A percentile compares a stretch with the other conserved stretches of the same genome.
phyloP scores from a whole-genome alignment of 2,113 vertebrate genomes.

The Nanorana parkeri region DNA sequence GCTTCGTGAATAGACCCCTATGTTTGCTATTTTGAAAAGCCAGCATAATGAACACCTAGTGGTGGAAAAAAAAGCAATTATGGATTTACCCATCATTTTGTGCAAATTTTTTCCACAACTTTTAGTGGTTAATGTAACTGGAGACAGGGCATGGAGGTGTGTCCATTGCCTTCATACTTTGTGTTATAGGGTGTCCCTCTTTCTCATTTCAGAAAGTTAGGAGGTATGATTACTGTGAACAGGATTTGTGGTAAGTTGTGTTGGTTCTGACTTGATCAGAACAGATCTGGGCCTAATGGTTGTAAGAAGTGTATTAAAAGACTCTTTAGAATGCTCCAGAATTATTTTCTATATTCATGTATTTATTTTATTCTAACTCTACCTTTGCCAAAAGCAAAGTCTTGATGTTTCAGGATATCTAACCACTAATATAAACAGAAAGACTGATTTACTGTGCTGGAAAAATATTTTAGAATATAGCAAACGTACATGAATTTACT shows the following conservation, averaged over 20 bases:
- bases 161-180: not conserved
- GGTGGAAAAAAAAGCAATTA: too few species aligned
- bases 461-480: conserved; percentile 13
- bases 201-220: too few species aligned
- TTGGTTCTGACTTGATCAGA: too few species aligned
- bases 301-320: too few species aligned
- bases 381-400: conserved; percentile 6
- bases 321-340: not conserved
- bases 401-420: not conserved
- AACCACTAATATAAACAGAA: conserved; percentile 8
- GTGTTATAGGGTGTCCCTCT: not conserved
- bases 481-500: conserved; percentile 29
- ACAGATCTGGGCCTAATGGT: too few species aligned
- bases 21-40: too few species aligned
- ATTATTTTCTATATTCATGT: not conserved
- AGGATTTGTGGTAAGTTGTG: too few species aligned
- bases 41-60: too few species aligned
- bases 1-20: too few species aligned
- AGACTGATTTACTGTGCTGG: not conserved
- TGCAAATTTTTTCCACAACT: not conserved
- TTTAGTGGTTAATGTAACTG: not conserved
- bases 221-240: too few species aligned
- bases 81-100: too few species aligned
- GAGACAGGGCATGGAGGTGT: not conserved
- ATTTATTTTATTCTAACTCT: not conserved